Evolutionary conservation across 2,888 invertebrate genomes (phyloP).

Genomic region (Drosophila neotestacea): DNA sequence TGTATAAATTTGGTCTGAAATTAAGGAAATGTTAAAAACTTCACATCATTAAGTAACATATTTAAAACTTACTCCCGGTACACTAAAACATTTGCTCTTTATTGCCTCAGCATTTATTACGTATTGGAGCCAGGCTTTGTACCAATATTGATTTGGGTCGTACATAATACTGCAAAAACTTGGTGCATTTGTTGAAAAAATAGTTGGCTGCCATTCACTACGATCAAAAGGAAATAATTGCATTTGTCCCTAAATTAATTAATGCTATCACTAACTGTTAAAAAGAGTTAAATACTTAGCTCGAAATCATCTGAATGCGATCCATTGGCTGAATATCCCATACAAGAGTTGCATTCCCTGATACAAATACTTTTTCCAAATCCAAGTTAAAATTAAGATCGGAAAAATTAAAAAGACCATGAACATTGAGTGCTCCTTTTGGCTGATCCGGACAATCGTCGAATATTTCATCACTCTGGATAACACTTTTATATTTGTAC

Average conservation of each 20-base stretch:
- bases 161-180: not conserved
- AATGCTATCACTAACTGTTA: not conserved
- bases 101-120: not conserved
- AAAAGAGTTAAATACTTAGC: not conserved
- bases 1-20: conserved; percentile 5
- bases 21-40: not conserved
- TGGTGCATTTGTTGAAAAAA: not conserved
- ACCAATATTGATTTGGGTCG: not conserved
- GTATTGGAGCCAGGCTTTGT: not conserved
- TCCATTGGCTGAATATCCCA: not conserved
- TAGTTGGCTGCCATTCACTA: not conserved
- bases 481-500: not conserved
- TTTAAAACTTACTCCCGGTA: not conserved
- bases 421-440: not conserved
- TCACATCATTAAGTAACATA: not conserved
- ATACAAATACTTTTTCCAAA: not conserved
- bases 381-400: not conserved
- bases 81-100: not conserved
- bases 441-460: not conserved
- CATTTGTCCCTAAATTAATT: not conserved
- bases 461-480: not conserved
- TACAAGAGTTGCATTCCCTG: not conserved
- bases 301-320: not conserved
- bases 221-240: not conserved
- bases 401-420: not conserved